A percentile compares a stretch with the other conserved stretches of the same genome.
These are phyloP conservation scores for Hipparchia semele DNA, from an alignment of 2,888 invertebrate species.

Conservation along the genomic window DNA sequence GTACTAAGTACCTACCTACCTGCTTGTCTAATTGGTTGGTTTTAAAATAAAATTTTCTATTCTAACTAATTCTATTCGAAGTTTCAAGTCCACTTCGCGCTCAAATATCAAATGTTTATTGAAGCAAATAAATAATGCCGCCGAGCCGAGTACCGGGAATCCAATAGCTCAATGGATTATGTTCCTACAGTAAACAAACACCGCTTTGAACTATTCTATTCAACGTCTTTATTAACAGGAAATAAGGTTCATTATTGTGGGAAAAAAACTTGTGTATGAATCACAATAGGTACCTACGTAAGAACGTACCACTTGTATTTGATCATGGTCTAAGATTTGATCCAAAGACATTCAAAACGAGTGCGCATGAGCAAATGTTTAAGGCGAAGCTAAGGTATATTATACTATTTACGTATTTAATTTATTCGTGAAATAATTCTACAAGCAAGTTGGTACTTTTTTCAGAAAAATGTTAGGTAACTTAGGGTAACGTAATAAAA, in stretches of 20 bases:
- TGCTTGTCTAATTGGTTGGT: background rate
- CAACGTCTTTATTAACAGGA: slow-evolving; percentile 4
- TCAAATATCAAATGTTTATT: slow-evolving; percentile 50
- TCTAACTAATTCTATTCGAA: no score
- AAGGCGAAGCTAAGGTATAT: slow-evolving; percentile 46
- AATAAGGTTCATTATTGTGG: slow-evolving; percentile 28
- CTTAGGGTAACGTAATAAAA: no score
- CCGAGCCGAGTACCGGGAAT: slow-evolving; percentile 46
- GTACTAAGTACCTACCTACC: no score
- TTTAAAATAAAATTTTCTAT: slow-evolving; percentile 10
- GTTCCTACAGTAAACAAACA: slow-evolving; percentile 51
- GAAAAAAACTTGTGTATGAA: slow-evolving; percentile 44
- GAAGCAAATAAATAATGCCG: slow-evolving; percentile 51
- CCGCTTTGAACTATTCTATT: slow-evolving; percentile 27
- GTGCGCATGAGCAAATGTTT: slow-evolving; percentile 58
- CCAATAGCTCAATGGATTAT: slow-evolving; percentile 49
- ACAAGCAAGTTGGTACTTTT: no score
- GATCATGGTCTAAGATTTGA: slow-evolving; percentile 50
- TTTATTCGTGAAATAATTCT: no score
- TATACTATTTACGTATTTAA: background rate
- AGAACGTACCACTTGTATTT: slow-evolving; percentile 45
- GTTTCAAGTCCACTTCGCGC: slow-evolving; percentile 15
- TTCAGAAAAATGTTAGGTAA: no score
- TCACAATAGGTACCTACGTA: slow-evolving; percentile 55
- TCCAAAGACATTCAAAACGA: slow-evolving; percentile 68